Evolutionary conservation across 1,140 invertebrate species (phyloP), one percentile per base, ranked within the genome.

Genomic region (Ericerus pela): DNA sequence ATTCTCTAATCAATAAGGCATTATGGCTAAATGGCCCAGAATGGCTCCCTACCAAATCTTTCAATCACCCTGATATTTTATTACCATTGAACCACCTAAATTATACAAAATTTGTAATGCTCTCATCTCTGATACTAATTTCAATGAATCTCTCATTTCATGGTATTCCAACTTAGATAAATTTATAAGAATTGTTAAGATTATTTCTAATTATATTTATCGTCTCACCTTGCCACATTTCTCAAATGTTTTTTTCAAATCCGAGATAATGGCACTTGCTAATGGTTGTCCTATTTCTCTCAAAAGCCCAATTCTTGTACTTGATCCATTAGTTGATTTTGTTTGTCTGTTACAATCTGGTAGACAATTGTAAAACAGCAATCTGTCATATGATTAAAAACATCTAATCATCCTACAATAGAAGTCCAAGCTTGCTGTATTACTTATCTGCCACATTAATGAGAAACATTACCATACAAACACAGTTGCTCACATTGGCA

Each of bases 371-470:
- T 4, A 20, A 28, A 43, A 53, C 30, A 16, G 57, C 5, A 11
- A 22, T 12, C 33, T 59, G n/a, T 31, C 52, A 26, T 53, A 53
- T 56, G 60, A 65, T 22, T 61, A 64, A 22, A 70, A 68, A 58
- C 69, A 72, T 62, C 71, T 69, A 0, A 66, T 71, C 12, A 33
- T 73, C 10, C 53, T 69, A 31, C 65, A 66, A 16, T 31, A 59
- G 12, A 64, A 62, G 22, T 59, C 68, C 61, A 56, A 60, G 20
- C 52, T 72, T 5, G 66, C 66, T 14, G 56, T 60, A 6, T 41
- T 69, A 28, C 58, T 73, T 4, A 63, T 72, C 8, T 30, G 54
- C 5, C n/a, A 68, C 53, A 59, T 64, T 26, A 70, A 73, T 57
- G 1, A 41, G 72, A 59, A 61, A n/a, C n/a, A n/a, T n/a, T n/a